Base-by-base conservation (phyloP, 2,797 vertebrate species). In the Anabacerthia variegaticeps region DNA sequence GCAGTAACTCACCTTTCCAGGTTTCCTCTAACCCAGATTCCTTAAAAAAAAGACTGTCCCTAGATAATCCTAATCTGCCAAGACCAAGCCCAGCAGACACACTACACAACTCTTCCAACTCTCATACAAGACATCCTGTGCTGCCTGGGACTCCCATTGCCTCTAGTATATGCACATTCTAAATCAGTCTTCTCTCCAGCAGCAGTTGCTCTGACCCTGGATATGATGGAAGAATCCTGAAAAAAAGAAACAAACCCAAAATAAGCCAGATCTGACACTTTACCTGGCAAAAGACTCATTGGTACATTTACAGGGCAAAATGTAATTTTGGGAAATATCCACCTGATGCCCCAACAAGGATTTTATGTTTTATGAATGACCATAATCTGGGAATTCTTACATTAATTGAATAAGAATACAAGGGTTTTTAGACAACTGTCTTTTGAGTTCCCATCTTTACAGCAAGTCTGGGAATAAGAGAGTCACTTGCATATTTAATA, bases 81-180 rank as follows among this genome's bases (percentile, higher is more conserved):
- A 61, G 37, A 61, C 37, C 58, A 61, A 61, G 26, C 12, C 18
- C 26, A 39, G 8, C 26, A 39, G 58, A 39, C 58, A 61, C 18
- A 19, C 58, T 39, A 26, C 17, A 39, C 28, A 30, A 8, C 37
- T 68, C 12, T 32, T 62, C 62, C 77, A 49, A 26, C 32, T 59
- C 14, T 54, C 44, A 49, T 21, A 13, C 34, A 54, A 43, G 51
- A 48, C 12, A 37, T 1, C 14, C 34, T 22, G 24, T 1, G 1
- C 21, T 24, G 10, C 10, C 10, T 73, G 39, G 39, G 6, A 36
- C 39, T 4, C 1, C 32, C 3, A 0, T 28, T 76, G 34, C 12
- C 22, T 58, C 21, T 48, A 15, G 30, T 14, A 30, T 46, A 20
- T 49, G 10, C 19, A 12, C 22, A 36, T 39, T 23, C 12, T 10